Percentiles rank a stretch among this genome's conserved stretches.
Evolutionary conservation across 1,140 invertebrate species (phyloP).

Genomic region (Listronotus oregonensis): DNA sequence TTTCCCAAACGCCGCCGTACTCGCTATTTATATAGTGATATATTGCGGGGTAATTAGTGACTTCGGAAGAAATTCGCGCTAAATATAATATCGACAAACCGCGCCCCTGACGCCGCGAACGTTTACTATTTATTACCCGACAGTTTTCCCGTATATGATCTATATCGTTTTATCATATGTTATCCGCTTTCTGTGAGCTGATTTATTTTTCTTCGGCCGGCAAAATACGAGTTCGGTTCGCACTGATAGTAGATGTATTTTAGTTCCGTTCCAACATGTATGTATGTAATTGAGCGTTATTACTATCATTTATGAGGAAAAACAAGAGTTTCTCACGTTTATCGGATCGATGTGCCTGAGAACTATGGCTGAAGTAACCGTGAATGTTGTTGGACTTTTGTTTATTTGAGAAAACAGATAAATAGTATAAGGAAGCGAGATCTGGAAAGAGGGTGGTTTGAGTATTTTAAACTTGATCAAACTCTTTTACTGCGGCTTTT

Average conservation of each 20-base stretch:
- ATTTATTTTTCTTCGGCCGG: slow-evolving; percentile 42
- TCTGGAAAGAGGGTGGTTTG: too few relatives aligned
- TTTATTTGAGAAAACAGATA: too few relatives aligned
- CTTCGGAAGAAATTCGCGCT: slow-evolving; percentile 41
- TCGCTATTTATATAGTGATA: slow-evolving; percentile 54
- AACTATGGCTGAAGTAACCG: slow-evolving; percentile 3
- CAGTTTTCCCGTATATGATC: slow-evolving; percentile 45
- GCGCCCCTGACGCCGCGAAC: slow-evolving; percentile 49
- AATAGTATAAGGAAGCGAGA: too few relatives aligned
- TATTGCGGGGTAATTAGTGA: slow-evolving; percentile 54
- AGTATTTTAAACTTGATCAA: too few relatives aligned
- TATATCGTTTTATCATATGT: slow-evolving; percentile 47
- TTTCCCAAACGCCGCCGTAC: slow-evolving; percentile 48
- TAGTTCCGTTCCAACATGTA: slow-evolving; percentile 29
- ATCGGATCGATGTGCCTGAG: not conserved
- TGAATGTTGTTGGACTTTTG: not conserved
- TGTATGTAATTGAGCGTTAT: slow-evolving; percentile 35
- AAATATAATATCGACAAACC: slow-evolving; percentile 48
- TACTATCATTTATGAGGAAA: slow-evolving; percentile 30
- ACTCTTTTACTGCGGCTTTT: too few relatives aligned
- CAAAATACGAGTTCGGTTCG: slow-evolving; percentile 19
- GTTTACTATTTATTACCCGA: slow-evolving; percentile 49
- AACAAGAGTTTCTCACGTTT: slow-evolving; percentile 29
- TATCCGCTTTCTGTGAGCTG: slow-evolving; percentile 39
- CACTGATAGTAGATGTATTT: slow-evolving; percentile 9